Percentiles rank a stretch among this genome's conserved stretches.
Conservation (phyloP, 2,888 invertebrate species). For the Anorthoa munda region DNA sequence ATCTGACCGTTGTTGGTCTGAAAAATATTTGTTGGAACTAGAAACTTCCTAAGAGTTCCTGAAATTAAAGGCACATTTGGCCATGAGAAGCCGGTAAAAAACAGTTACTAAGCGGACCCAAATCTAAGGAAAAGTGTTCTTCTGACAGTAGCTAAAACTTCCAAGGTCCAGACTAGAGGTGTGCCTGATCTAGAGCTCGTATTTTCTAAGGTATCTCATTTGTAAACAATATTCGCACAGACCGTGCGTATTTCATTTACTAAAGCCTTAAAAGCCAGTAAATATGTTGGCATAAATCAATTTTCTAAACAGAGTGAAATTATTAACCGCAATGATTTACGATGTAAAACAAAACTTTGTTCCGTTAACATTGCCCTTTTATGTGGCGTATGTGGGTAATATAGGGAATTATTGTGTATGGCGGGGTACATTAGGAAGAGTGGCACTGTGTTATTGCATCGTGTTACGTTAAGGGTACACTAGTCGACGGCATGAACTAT, state of each 20-base stretch:
- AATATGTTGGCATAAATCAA: conserved; percentile 86
- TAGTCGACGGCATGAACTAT: no score
- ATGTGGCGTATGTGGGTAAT: conserved; percentile 70
- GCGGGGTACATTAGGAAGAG: conserved; percentile 80
- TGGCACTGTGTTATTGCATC: conserved; percentile 85
- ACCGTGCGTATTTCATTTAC: conserved; percentile 77
- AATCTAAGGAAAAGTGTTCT: conserved; percentile 5
- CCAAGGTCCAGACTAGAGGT: conserved; percentile 35
- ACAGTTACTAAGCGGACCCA: not conserved
- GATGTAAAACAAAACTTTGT: conserved; percentile 77
- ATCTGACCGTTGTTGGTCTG: conserved; percentile 13
- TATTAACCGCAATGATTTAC: conserved; percentile 84
- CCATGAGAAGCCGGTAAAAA: not conserved
- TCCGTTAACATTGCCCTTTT: conserved; percentile 71
- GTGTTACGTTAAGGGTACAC: conserved; percentile 85
- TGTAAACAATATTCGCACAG: conserved; percentile 61
- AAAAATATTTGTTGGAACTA: conserved; percentile 14
- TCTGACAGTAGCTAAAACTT: conserved; percentile 4
- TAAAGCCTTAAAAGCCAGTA: conserved; percentile 81
- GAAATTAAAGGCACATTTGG: not conserved
- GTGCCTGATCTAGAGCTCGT: conserved; percentile 27
- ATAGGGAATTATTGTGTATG: conserved; percentile 73
- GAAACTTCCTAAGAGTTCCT: not conserved
- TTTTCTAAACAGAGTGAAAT: conserved; percentile 82
- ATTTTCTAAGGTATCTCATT: conserved; percentile 54